These are phyloP conservation scores for Barnardius zonarius DNA, from an alignment of 2,113 vertebrate species.

Conservation along the genomic window DNA sequence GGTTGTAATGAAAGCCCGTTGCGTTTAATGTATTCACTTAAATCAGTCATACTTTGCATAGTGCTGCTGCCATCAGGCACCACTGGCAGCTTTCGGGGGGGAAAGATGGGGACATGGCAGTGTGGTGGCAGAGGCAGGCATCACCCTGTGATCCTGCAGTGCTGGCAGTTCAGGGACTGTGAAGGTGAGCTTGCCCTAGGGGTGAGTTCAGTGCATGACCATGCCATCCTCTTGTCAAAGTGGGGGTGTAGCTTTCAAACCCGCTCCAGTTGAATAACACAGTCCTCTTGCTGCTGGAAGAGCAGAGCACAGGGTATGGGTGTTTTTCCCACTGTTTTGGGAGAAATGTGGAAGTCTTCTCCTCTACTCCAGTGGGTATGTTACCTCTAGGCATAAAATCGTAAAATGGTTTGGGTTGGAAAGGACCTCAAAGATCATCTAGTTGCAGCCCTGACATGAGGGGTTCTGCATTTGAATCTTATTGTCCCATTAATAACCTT, in stretches of 20 bases:
- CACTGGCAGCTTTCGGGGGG: fast-evolving
- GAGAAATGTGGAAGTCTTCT: fast-evolving
- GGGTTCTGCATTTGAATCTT: neutral
- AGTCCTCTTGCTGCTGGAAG: neutral
- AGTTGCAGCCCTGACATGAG: neutral
- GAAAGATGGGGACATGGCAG: fast-evolving
- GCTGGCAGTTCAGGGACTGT: fast-evolving
- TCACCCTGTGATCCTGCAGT: fast-evolving
- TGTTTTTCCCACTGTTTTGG: neutral
- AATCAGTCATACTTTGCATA: fast-evolving
- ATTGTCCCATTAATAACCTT: neutral
- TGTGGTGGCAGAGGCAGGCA: neutral
- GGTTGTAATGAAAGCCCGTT: neutral
- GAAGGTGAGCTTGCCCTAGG: fast-evolving
- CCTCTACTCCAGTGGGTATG: neutral
- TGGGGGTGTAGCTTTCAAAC: neutral
- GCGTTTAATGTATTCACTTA: neutral
- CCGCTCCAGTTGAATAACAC: fast-evolving
- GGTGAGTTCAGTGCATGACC: fast-evolving
- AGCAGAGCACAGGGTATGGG: neutral
- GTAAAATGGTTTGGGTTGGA: neutral
- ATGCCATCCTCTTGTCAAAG: fast-evolving
- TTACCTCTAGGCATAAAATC: neutral
- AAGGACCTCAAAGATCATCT: neutral
- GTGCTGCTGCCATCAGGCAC: neutral